Base-by-base conservation (phyloP, 2,797 vertebrate species). In the Pristis pectinata region DNA sequence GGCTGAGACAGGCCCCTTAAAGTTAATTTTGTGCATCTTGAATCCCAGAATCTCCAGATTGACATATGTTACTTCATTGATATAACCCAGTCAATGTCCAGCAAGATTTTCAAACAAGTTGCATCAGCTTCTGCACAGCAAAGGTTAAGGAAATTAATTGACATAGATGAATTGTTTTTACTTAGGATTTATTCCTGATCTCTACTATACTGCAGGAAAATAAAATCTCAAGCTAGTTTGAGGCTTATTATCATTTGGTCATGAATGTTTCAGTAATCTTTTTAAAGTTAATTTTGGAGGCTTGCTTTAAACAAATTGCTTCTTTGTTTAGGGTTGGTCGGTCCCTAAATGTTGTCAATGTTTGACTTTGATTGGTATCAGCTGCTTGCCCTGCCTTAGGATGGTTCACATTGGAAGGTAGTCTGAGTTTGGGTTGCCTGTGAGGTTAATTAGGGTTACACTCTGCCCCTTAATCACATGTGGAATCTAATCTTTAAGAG, bases 401-500 rank as follows among this genome's bases (percentile, higher is more conserved):
- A 61, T 37, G 34, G 34, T 64, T n/a, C 67, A 4, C 17, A 67
- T 93, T 91, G 61, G 24, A 93, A 72, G 64, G 24, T 87, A 56
- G 83, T 13, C 61, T 91, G 27, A 7, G 2, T 74, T 34, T n/a
- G 27, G 70, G 30, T 10, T 19, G 30, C 67, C 6, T 49, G n/a
- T 94, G 92, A 56, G 70, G 70, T 94, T 56, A 74, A 74, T 76
- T 34, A 53, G 76, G 91, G 87, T 91, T 37, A 67, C 59, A 67
- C 8, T 22, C 59, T 91, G 87, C 44, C 70, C 92, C 92, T 94
- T 72, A 72, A 93, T 70, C 64, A 4, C 24, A 93, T 34, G 13
- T 30, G 67, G 70, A 93, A 74, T 53, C 67, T 94, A 53, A 56
- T 94, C 27, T 74, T 94, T 94, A 34, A 94, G 17, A 76, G 70